Percentiles rank a stretch among this genome's conserved stretches.
Conservation (phyloP, 2,888 invertebrate genomes). For the Deilephila elpenor region DNA sequence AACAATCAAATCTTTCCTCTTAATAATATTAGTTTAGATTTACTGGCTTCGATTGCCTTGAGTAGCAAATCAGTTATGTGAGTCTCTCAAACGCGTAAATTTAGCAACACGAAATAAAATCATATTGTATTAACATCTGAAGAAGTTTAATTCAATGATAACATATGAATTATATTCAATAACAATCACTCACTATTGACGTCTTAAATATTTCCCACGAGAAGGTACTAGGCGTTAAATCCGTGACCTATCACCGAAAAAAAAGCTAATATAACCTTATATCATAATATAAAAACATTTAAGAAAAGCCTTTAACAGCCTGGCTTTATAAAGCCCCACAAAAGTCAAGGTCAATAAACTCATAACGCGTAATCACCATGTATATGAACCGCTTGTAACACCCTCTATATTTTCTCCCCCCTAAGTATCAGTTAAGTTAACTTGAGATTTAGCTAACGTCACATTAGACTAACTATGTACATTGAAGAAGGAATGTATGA, state of each 20-base stretch:
- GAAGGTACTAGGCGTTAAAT: no score
- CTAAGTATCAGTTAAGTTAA: background rate
- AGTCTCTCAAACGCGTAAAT: no score
- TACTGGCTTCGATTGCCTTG: no score
- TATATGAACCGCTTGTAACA: constrained; percentile 10
- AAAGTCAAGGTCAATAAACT: background rate
- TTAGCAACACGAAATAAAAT: no score
- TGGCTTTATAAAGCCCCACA: background rate
- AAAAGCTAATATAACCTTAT: background rate
- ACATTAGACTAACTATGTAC: constrained; percentile 4
- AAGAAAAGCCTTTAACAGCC: background rate
- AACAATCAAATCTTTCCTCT: no score
- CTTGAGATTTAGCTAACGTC: constrained; percentile 8
- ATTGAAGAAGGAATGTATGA: background rate
- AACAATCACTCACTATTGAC: no score
- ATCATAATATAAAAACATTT: background rate
- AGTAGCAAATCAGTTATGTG: no score
- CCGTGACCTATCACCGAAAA: background rate
- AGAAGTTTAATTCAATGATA: no score
- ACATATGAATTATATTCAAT: no score
- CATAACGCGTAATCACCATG: constrained; percentile 6
- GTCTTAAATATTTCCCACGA: no score
- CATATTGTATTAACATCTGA: no score
- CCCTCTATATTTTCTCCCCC: background rate
- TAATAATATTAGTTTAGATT: no score